phyloP scores from a whole-genome alignment of 2,888 invertebrate species.

The Nebria brevicollis region DNA sequence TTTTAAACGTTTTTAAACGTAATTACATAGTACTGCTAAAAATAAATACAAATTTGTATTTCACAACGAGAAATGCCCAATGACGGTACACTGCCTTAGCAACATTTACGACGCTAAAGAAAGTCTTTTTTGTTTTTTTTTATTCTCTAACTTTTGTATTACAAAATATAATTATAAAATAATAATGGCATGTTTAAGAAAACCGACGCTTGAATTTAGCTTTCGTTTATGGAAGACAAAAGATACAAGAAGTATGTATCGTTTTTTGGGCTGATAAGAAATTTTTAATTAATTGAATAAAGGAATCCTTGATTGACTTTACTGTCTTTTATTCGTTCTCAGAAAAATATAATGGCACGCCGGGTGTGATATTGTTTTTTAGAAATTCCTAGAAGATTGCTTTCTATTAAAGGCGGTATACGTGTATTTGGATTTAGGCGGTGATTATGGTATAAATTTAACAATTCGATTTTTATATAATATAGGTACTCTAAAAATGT shows the following conservation, averaged over 20 bases:
- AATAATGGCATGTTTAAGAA: slow-evolving; percentile 40
- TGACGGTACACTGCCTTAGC: background rate
- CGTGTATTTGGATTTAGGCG: background rate
- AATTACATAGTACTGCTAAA: slow-evolving; percentile 27
- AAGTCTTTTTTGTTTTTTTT: background rate
- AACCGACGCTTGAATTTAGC: slow-evolving; percentile 34
- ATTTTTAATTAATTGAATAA: slow-evolving; percentile 46
- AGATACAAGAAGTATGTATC: slow-evolving; percentile 31
- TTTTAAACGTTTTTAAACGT: slow-evolving; percentile 36
- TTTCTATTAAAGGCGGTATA: background rate
- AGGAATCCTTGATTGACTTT: slow-evolving; percentile 43
- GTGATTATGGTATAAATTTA: no score
- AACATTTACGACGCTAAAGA: background rate
- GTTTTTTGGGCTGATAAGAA: slow-evolving; percentile 40
- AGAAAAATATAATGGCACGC: slow-evolving; percentile 33
- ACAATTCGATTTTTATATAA: no score
- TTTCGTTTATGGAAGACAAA: slow-evolving; percentile 44
- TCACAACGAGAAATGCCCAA: background rate
- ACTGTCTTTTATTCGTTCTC: slow-evolving; percentile 37
- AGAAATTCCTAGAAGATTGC: background rate
- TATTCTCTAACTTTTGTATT: background rate
- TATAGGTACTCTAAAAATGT: no score
- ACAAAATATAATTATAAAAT: slow-evolving; percentile 32
- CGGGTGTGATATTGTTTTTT: slow-evolving; percentile 15
- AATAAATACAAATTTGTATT: slow-evolving; percentile 29